A percentile compares a stretch with the other conserved stretches of the same genome.
Evolutionary conservation across 2,113 vertebrate species (phyloP).

Genomic region (Megaleporinus macrocephalus): DNA sequence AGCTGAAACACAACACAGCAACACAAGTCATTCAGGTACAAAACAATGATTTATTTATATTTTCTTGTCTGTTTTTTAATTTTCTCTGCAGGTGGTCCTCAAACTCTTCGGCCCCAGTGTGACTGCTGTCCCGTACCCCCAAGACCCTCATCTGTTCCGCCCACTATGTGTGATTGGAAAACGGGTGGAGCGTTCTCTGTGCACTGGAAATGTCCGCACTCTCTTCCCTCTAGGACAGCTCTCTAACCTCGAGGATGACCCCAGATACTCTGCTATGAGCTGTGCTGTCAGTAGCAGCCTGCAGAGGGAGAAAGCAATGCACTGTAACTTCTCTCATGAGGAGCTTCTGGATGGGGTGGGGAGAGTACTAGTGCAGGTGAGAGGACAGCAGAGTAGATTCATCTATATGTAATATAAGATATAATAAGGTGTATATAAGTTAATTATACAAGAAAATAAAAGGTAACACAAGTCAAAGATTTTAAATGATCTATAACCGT

Average conservation of each 20-base stretch:
- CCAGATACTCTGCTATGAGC: background rate
- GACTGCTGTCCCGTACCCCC: conserved; percentile 65
- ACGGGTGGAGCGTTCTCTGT: conserved; percentile 54
- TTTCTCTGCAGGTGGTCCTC: conserved; percentile 24
- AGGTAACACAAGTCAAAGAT: no score
- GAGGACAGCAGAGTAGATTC: background rate
- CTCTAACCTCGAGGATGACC: conserved; percentile 52
- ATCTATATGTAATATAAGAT: no score
- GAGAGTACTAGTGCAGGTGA: conserved; percentile 45
- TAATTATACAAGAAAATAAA: no score
- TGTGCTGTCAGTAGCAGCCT: background rate
- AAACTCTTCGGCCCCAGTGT: conserved; percentile 17
- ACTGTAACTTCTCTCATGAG: conserved; percentile 66
- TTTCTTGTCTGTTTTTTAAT: background rate
- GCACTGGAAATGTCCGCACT: conserved; percentile 53
- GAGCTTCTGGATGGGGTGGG: conserved; percentile 69
- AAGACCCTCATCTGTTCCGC: conserved; percentile 66
- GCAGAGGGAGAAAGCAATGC: conserved; percentile 34
- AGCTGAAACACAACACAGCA: no score
- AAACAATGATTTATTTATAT: background rate
- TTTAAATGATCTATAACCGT: no score
- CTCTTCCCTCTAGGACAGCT: conserved; percentile 66
- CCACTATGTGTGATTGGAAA: conserved; percentile 69
- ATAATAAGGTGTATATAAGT: no score
- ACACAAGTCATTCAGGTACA: no score